A percentile compares a stretch with the other conserved stretches of the same genome.
These are phyloP conservation scores for Parnassius mnemosyne DNA, from an alignment of 2,888 invertebrate species.

Conservation along the genomic window DNA sequence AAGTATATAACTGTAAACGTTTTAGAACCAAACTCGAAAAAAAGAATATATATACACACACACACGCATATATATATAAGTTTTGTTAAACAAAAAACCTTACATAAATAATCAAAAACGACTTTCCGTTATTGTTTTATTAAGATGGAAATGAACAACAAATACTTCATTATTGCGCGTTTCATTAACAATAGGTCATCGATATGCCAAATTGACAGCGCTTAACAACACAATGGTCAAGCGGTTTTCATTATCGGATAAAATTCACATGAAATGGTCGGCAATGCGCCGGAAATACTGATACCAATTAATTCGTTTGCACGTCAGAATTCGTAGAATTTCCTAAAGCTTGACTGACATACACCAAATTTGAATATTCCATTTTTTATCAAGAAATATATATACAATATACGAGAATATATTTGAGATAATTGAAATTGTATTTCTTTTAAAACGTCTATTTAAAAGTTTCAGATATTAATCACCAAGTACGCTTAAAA, in stretches of 20 bases:
- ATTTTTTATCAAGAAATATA: too few species aligned
- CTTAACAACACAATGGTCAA: constrained; percentile 1
- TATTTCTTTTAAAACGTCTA: background rate
- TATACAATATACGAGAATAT: too few species aligned
- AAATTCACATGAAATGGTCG: constrained; percentile 3
- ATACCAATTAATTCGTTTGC: constrained; percentile 1
- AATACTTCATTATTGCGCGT: background rate
- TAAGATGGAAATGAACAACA: background rate
- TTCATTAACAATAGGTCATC: background rate
- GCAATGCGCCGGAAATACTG: background rate
- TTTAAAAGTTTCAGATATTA: background rate
- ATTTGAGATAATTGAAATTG: constrained; percentile 4
- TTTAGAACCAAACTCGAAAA: too few species aligned
- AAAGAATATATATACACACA: too few species aligned
- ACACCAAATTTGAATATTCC: constrained; percentile 5
- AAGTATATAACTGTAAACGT: too few species aligned
- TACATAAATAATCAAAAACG: background rate
- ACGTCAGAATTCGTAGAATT: constrained; percentile 1
- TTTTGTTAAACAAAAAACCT: too few species aligned
- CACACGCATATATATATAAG: too few species aligned
- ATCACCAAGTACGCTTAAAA: too few species aligned
- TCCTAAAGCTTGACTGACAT: background rate
- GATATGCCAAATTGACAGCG: constrained; percentile 4
- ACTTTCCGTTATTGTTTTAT: background rate
- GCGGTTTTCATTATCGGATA: constrained; percentile 6